Conservation (phyloP, 2,113 vertebrate genomes). For the Sialia sialis region DNA sequence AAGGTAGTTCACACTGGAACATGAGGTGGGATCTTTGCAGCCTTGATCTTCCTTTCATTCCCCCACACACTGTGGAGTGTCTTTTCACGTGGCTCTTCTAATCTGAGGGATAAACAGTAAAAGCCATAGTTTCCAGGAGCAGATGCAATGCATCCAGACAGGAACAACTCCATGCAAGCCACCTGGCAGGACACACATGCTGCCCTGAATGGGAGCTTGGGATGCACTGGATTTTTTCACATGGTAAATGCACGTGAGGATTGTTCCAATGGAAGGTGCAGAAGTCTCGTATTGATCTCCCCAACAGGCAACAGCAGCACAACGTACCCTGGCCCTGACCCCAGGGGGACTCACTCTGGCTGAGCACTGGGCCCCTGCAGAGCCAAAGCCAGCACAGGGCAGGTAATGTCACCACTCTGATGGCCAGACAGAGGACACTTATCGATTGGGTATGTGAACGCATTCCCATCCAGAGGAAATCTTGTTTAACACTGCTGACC, state of each 20-base stretch:
- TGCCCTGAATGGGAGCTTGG: neutral
- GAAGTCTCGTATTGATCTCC: constrained; percentile 32
- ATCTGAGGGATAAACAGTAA: neutral
- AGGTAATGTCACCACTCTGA: neutral
- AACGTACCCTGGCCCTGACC: constrained; percentile 14
- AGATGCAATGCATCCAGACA: neutral
- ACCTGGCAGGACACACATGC: neutral
- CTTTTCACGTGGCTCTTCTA: neutral
- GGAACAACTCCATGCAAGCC: neutral
- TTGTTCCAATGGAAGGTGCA: neutral
- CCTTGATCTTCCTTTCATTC: neutral
- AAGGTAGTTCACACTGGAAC: neutral
- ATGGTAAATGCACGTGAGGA: neutral
- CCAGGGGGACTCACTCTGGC: neutral
- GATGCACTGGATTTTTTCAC: neutral
- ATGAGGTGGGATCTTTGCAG: neutral
- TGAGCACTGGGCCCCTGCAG: neutral
- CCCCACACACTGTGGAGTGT: accelerated
- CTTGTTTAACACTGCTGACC: neutral
- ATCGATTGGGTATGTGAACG: neutral
- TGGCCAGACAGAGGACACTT: neutral
- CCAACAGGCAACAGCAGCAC: neutral
- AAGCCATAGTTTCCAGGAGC: neutral
- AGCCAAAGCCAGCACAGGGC: neutral
- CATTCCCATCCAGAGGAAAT: neutral